A percentile compares a stretch with the other conserved stretches of the same genome.
Conservation (phyloP, 2,888 invertebrate species). For the Adelphocoris suturalis region DNA sequence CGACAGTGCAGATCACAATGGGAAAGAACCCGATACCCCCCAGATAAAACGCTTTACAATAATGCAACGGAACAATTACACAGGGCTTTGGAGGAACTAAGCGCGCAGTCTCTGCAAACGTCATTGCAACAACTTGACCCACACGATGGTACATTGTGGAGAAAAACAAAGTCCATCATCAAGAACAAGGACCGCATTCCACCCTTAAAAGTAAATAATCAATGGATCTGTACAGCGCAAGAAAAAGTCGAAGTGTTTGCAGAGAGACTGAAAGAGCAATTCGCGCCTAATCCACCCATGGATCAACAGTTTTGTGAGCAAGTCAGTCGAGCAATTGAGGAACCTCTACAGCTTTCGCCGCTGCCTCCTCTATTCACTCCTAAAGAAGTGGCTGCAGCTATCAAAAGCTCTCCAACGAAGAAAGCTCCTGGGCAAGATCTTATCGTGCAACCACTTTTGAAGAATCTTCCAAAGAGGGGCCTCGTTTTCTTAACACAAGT, state of each 20-base stretch:
- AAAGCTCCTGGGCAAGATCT: too few species aligned
- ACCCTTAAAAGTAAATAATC: background rate
- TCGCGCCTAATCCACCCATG: background rate
- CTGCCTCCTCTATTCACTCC: constrained; percentile 44
- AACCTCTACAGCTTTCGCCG: constrained; percentile 37
- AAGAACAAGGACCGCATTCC: constrained; percentile 1
- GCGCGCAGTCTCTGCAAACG: background rate
- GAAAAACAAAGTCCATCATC: constrained; percentile 28
- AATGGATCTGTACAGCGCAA: constrained; percentile 14
- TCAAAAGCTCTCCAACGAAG: constrained; percentile 41
- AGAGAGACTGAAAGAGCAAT: constrained; percentile 38
- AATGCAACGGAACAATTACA: background rate
- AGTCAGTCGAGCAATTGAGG: too few species aligned
- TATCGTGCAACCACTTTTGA: too few species aligned
- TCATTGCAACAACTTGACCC: background rate
- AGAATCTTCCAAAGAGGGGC: constrained; percentile 28
- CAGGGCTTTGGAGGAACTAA: background rate
- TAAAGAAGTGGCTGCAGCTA: background rate
- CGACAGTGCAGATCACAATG: constrained; percentile 20
- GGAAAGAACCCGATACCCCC: constrained; percentile 33
- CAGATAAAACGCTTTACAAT: constrained; percentile 2
- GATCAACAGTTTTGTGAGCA: constrained; percentile 12
- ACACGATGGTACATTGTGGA: too few species aligned
- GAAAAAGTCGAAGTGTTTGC: constrained; percentile 45
- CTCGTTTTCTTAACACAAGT: constrained; percentile 44